phyloP scores from a whole-genome alignment of 2,797 vertebrate genomes.

The Microhierax caerulescens region DNA sequence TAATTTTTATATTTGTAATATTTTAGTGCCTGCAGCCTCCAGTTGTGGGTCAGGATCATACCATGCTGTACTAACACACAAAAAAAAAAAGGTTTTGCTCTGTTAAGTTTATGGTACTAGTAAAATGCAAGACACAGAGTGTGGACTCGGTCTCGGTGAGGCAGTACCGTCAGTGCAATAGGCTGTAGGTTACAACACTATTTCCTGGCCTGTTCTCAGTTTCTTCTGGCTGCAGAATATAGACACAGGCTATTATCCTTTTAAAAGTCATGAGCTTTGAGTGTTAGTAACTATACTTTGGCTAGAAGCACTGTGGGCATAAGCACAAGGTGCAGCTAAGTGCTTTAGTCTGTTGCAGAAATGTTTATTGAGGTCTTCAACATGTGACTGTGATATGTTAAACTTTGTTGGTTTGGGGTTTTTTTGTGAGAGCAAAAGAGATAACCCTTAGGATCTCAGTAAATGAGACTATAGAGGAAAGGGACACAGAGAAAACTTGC shows the following conservation, averaged over 20 bases:
- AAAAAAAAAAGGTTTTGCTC: background rate
- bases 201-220: background rate
- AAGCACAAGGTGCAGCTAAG: background rate
- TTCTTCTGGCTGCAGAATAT: background rate
- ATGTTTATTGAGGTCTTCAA: background rate
- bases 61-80: fast-evolving
- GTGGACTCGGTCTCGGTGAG: background rate
- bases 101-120: background rate
- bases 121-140: background rate
- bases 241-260: background rate
- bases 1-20: background rate
- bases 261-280: background rate
- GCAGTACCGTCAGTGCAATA: no score
- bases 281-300: background rate
- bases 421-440: background rate
- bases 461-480: background rate
- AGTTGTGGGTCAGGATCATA: background rate
- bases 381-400: background rate
- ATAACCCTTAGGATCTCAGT: background rate
- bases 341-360: background rate
- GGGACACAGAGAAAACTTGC: background rate
- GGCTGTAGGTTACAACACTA: background rate
- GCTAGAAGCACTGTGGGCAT: background rate
- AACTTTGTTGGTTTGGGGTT: background rate
- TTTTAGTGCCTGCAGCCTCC: background rate